A percentile compares a stretch with the other conserved stretches of the same genome.
phyloP scores from a whole-genome alignment of 2,888 invertebrate species.

The Incurvaria masculella region DNA sequence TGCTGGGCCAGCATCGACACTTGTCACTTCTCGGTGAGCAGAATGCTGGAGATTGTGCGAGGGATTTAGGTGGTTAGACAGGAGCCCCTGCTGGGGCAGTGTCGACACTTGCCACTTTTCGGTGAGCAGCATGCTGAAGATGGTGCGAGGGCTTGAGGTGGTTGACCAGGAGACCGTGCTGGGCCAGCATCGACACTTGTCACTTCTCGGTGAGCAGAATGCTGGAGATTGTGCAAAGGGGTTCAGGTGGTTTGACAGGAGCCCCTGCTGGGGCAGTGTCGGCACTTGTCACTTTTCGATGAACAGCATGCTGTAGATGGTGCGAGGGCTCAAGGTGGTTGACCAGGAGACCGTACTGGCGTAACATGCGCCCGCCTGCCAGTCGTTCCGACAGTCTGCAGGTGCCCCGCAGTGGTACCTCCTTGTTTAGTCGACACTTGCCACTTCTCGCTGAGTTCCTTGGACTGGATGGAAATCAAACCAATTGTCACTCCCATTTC shows the following conservation, averaged over 20 bases:
- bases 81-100: no score
- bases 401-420: conserved; percentile 97
- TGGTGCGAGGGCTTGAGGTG: conserved; percentile 90
- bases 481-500: no score
- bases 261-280: conserved; percentile 83
- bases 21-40: conserved; percentile 97
- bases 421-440: no score
- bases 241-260: conserved; percentile 97
- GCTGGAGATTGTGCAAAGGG: conserved; percentile 89
- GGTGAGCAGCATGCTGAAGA: conserved; percentile 89
- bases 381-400: conserved; percentile 97
- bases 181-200: no score
- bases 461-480: no score
- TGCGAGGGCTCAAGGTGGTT: conserved; percentile 93
- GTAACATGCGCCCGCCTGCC: conserved; percentile 87
- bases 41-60: conserved; percentile 97
- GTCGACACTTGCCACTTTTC: no score
- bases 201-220: conserved; percentile 91
- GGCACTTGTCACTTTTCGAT: no score
- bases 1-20: conserved; percentile 80
- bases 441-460: no score
- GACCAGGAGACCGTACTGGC: conserved; percentile 96
- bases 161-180: conserved; percentile 96
- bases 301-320: conserved; percentile 90
- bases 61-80: no score